Conservation (phyloP, 1,140 invertebrate species). For the Bombus haemorrhoidalis region DNA sequence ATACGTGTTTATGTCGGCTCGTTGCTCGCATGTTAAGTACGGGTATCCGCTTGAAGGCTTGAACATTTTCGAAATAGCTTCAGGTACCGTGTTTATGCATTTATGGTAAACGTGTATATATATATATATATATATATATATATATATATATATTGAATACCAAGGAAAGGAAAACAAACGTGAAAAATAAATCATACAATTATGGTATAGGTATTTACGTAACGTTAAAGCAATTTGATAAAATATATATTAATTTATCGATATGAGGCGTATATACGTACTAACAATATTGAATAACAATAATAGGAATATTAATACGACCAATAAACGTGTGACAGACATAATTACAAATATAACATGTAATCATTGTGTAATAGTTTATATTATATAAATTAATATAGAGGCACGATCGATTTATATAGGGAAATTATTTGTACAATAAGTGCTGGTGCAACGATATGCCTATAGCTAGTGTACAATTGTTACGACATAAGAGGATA, state of each 20-base stretch:
- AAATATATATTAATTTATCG: too few species aligned
- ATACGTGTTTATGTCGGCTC: constrained; percentile 30
- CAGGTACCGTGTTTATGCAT: background rate
- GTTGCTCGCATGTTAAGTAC: constrained; percentile 27
- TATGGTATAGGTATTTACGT: background rate
- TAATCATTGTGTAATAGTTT: background rate
- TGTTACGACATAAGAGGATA: background rate
- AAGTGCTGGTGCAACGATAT: background rate
- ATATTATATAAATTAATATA: background rate
- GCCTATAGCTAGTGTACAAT: too few species aligned
- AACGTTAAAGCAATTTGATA: background rate
- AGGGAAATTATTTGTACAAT: background rate
- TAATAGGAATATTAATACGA: background rate
- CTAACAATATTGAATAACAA: background rate
- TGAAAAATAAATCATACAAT: background rate
- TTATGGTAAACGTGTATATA: background rate
- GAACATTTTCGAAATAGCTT: background rate
- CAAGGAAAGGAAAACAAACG: background rate
- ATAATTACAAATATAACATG: background rate
- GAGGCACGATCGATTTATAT: background rate
- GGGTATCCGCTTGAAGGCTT: background rate
- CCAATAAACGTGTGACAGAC: background rate
- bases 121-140: too few species aligned
- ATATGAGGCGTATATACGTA: background rate
- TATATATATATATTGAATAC: background rate